Conservation (phyloP, 1,140 invertebrate species). For the Rhizoglyphus robini region DNA sequence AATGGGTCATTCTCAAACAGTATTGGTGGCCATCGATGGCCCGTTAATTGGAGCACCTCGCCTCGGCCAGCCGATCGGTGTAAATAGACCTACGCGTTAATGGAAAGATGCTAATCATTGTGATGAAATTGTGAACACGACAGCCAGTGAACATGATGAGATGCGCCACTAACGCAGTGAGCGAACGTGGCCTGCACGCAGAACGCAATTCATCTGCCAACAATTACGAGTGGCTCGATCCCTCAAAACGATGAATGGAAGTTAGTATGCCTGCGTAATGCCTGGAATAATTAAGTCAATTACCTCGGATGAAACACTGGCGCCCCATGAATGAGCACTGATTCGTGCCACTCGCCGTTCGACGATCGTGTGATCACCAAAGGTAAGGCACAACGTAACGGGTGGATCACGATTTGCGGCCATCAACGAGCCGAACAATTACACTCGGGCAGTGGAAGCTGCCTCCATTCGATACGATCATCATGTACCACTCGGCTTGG, state of each 20-base stretch:
- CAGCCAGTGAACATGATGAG: not conserved
- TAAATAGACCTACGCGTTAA: not conserved
- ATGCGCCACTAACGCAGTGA: not conserved
- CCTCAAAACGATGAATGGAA: not conserved
- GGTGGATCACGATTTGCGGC: slow-evolving; percentile 7
- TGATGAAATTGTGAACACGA: not conserved
- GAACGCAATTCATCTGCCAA: slow-evolving; percentile 12
- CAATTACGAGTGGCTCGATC: not conserved
- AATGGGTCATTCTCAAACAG: too few relatives aligned
- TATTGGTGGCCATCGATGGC: not conserved
- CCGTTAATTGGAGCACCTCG: slow-evolving; percentile 8
- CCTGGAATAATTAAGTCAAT: slow-evolving; percentile 2
- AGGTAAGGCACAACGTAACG: slow-evolving; percentile 5
- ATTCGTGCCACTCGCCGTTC: slow-evolving; percentile 1
- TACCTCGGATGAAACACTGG: not conserved
- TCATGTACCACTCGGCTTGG: not conserved
- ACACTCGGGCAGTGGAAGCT: not conserved
- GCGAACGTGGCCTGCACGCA: not conserved
- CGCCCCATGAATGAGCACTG: not conserved
- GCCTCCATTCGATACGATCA: slow-evolving; percentile 3
- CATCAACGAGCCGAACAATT: not conserved
- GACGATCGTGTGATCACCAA: not conserved
- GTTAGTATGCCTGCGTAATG: not conserved
- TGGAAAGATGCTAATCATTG: slow-evolving; percentile 10
- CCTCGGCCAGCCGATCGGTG: not conserved